Percentiles rank a stretch among this genome's conserved stretches.
Conservation (phyloP, 2,888 invertebrate genomes). For the Lissocephala sabroskyi region DNA sequence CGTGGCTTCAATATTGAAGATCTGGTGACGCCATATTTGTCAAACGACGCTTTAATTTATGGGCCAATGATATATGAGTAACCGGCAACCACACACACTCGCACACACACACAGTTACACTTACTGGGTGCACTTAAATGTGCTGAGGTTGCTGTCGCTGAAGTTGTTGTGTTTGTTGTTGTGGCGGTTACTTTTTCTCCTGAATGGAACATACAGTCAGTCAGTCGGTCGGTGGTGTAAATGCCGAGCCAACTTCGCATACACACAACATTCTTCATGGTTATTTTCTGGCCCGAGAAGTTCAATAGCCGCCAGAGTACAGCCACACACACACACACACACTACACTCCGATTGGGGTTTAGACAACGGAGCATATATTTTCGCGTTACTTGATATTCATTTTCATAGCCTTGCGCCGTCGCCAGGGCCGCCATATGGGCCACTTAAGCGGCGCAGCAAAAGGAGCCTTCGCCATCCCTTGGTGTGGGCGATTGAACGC, state of each 20-base stretch:
- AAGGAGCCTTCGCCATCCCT: too few species aligned
- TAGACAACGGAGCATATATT: constrained; percentile 26
- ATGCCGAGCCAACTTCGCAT: too few species aligned
- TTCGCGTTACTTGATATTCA: constrained; percentile 36
- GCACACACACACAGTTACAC: not conserved
- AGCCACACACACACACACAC: not conserved
- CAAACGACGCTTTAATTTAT: constrained; percentile 60
- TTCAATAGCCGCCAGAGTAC: constrained; percentile 15
- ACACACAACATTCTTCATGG: too few species aligned
- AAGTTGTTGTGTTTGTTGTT: not conserved
- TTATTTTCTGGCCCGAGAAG: too few species aligned
- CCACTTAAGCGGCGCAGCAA: too few species aligned
- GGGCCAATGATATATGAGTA: constrained; percentile 46
- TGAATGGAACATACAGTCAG: too few species aligned
- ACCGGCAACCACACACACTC: constrained; percentile 11
- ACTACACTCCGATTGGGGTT: constrained; percentile 5
- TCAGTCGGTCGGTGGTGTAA: too few species aligned
- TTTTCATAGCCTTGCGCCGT: too few species aligned
- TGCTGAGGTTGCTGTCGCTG: constrained; percentile 7
- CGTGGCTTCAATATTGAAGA: too few species aligned
- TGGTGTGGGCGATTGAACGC: too few species aligned
- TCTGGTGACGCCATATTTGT: constrained; percentile 51
- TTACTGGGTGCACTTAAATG: not conserved
- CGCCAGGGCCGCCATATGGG: too few species aligned
- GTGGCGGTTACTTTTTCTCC: not conserved